A percentile compares a stretch with the other conserved stretches of the same genome.
Evolutionary conservation across 2,888 invertebrate genomes (phyloP).

Genomic region (Erebia epiphron): DNA sequence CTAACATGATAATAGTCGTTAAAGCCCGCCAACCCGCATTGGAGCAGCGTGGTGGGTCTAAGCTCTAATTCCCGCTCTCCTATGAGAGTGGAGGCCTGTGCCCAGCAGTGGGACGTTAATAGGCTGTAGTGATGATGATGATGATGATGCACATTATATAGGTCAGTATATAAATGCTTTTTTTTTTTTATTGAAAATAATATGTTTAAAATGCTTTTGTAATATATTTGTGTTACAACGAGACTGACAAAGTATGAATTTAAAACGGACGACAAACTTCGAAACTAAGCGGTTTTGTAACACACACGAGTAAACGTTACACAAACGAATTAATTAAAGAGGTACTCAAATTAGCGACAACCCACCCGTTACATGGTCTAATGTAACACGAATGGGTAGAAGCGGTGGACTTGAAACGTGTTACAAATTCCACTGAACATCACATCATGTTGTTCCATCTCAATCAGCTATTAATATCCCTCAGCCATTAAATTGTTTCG

Average conservation of each 20-base stretch:
- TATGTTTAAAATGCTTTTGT: too few relatives aligned
- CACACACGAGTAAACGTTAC: constrained; percentile 24
- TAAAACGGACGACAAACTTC: constrained; percentile 17
- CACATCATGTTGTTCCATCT: background rate
- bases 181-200: too few relatives aligned
- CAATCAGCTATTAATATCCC: background rate
- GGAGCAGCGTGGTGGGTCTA: too few relatives aligned
- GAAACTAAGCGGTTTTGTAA: constrained; percentile 24
- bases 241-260: constrained; percentile 2
- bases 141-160: too few relatives aligned
- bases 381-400: constrained; percentile 6
- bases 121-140: too few relatives aligned
- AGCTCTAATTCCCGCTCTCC: too few relatives aligned
- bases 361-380: constrained; percentile 4
- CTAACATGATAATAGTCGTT: too few relatives aligned
- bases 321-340: constrained; percentile 19
- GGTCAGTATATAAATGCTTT: too few relatives aligned
- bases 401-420: constrained; percentile 1
- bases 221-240: background rate
- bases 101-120: too few relatives aligned
- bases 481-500: too few relatives aligned
- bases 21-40: too few relatives aligned
- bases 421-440: constrained; percentile 4
- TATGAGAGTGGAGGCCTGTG: too few relatives aligned
- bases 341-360: constrained; percentile 12